phyloP scores from a whole-genome alignment of 2,888 invertebrate genomes.

The Pyralis farinalis region DNA sequence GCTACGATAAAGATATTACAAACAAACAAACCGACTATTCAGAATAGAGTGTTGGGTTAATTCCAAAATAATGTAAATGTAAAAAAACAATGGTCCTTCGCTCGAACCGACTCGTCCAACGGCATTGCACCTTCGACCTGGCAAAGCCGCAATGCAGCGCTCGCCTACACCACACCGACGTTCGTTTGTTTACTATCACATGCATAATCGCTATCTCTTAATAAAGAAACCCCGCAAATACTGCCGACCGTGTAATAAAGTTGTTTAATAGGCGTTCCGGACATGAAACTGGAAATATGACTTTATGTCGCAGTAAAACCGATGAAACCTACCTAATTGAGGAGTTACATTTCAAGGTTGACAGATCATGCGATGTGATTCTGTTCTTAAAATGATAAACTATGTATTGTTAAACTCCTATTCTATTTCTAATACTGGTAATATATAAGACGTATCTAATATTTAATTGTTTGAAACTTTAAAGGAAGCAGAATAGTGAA shows the following conservation, averaged over 20 bases:
- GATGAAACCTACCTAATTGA: constrained; percentile 11
- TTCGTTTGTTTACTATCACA: constrained; percentile 48
- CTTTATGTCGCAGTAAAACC: constrained; percentile 13
- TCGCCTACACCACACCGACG: constrained; percentile 54
- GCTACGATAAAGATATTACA: no score
- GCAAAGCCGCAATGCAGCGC: constrained; percentile 63
- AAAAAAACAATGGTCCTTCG: constrained; percentile 34
- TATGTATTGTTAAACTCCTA: no score
- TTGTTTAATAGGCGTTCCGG: constrained; percentile 13
- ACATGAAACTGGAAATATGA: constrained; percentile 8
- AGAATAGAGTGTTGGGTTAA: not conserved
- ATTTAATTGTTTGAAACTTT: no score
- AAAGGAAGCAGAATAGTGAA: no score
- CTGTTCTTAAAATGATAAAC: not conserved
- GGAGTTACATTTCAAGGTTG: constrained; percentile 4
- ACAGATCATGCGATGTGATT: not conserved
- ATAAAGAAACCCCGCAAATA: constrained; percentile 14
- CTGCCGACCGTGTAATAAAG: constrained; percentile 10
- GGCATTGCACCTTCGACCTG: constrained; percentile 62
- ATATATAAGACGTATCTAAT: no score
- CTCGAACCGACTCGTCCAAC: constrained; percentile 39
- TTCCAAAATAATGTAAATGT: constrained; percentile 13
- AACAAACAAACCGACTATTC: no score
- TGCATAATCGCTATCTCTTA: constrained; percentile 16
- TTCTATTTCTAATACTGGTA: no score